Conservation (phyloP, 1,140 invertebrate species). For the Melipona quadrifasciata region DNA sequence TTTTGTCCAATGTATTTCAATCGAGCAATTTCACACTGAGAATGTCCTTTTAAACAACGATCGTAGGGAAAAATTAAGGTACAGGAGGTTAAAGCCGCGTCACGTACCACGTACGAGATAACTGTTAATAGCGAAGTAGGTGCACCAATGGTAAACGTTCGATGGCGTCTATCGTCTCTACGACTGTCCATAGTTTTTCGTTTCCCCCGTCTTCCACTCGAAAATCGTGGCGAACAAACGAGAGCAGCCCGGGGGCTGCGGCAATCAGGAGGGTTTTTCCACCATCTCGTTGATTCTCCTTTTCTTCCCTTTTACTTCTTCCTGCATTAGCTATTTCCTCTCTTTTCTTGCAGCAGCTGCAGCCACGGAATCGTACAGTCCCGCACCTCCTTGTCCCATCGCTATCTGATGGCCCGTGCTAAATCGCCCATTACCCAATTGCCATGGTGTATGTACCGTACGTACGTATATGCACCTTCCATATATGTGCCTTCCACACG, state of each 20-base stretch:
- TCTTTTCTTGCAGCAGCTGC: conserved; percentile 46
- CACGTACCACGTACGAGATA: conserved; percentile 43
- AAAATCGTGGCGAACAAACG: conserved; percentile 54
- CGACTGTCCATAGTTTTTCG: conserved; percentile 22
- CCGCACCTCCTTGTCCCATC: conserved; percentile 63
- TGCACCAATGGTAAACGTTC: background rate
- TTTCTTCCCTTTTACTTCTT: conserved; percentile 45
- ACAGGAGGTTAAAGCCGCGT: background rate
- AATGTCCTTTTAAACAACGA: too few relatives aligned
- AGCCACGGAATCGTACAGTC: conserved; percentile 52
- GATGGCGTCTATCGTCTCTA: background rate
- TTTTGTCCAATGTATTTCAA: too few relatives aligned
- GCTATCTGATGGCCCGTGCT: conserved; percentile 74
- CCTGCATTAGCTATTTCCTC: conserved; percentile 21
- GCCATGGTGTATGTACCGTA: conserved; percentile 30
- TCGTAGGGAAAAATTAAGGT: background rate
- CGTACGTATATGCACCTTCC: conserved; percentile 4
- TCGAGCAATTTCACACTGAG: too few relatives aligned
- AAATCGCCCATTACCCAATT: conserved; percentile 76
- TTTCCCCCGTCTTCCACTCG: background rate
- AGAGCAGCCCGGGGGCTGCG: conserved; percentile 31
- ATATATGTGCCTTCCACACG: background rate
- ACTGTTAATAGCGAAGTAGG: conserved; percentile 51
- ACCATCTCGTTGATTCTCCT: conserved; percentile 50
- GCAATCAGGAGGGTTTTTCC: conserved; percentile 71